phyloP scores from a whole-genome alignment of 2,888 invertebrate species.

The Noctua pronuba region DNA sequence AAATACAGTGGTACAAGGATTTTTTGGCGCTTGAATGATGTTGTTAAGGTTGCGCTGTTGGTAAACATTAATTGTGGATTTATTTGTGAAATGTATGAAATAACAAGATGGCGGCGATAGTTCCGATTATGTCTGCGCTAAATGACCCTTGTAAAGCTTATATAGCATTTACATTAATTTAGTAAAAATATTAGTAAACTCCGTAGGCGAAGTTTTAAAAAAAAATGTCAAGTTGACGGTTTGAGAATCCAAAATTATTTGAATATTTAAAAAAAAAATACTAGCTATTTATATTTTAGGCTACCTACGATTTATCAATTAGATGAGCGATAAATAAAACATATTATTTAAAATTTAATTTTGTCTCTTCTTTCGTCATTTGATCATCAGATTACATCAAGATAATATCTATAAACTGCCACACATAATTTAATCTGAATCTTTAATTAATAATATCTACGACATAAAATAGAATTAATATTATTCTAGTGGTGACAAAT shows the following conservation, averaged over 20 bases:
- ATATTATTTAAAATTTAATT: constrained; percentile 22
- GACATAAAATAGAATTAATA: constrained; percentile 23
- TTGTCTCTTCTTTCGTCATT: constrained; percentile 12
- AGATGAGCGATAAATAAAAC: constrained; percentile 39
- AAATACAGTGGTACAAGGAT: not conserved
- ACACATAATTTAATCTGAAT: constrained; percentile 21
- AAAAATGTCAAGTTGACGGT: not conserved
- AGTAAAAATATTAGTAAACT: not conserved
- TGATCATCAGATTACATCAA: constrained; percentile 28
- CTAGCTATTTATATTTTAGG: no score
- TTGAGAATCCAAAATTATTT: not conserved
- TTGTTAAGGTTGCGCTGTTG: not conserved
- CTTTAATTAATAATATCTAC: constrained; percentile 19
- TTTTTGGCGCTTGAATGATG: not conserved
- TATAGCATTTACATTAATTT: not conserved
- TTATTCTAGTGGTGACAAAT: constrained; percentile 45
- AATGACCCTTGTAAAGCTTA: not conserved
- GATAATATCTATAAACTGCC: constrained; percentile 18
- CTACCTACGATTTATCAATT: constrained; percentile 19
- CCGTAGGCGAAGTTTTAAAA: not conserved
- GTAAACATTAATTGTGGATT: not conserved
- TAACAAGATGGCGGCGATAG: not conserved
- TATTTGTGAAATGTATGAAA: not conserved
- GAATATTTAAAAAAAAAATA: no score
- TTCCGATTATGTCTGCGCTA: not conserved